Conservation (phyloP, 1,140 invertebrate genomes). For the Pseudomyrmex concolor region DNA sequence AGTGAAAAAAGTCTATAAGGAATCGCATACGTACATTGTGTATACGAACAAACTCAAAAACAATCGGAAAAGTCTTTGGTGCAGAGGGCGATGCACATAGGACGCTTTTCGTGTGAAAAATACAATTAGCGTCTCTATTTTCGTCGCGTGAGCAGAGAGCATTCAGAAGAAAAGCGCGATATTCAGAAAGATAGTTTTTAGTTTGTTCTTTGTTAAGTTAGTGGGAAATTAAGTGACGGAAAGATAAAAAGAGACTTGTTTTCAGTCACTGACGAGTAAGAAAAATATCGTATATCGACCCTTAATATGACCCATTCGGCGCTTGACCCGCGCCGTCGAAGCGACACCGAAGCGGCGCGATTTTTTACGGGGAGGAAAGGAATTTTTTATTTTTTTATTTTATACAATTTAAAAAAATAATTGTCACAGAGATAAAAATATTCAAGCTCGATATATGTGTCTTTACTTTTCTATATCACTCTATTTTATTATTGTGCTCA, state of each 20-base stretch:
- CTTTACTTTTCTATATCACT: slow-evolving; percentile 23
- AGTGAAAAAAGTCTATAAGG: slow-evolving; percentile 54
- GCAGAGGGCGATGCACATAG: slow-evolving; percentile 11
- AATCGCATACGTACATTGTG: slow-evolving; percentile 42
- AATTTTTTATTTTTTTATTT: slow-evolving; percentile 11
- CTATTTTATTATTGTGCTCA: slow-evolving; percentile 9
- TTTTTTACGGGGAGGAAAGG: slow-evolving; percentile 27
- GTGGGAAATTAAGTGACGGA: slow-evolving; percentile 48
- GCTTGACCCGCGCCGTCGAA: slow-evolving; percentile 62
- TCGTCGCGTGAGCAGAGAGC: slow-evolving; percentile 1
- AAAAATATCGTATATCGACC: slow-evolving; percentile 75
- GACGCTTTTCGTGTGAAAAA: slow-evolving; percentile 3
- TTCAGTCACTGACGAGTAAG: slow-evolving; percentile 71
- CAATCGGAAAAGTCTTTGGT: slow-evolving; percentile 3
- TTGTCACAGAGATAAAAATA: not conserved
- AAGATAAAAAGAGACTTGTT: slow-evolving; percentile 67
- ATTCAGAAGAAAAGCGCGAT: not conserved
- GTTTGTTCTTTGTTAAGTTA: not conserved
- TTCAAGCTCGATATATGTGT: not conserved
- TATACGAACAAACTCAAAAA: slow-evolving; percentile 62
- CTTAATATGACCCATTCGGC: slow-evolving; percentile 12
- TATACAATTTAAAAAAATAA: not conserved
- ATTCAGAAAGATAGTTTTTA: not conserved
- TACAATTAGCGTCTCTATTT: slow-evolving; percentile 14
- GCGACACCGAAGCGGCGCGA: slow-evolving; percentile 60